phyloP scores from a whole-genome alignment of 2,888 invertebrate species.

The Galerucella pusilla region DNA sequence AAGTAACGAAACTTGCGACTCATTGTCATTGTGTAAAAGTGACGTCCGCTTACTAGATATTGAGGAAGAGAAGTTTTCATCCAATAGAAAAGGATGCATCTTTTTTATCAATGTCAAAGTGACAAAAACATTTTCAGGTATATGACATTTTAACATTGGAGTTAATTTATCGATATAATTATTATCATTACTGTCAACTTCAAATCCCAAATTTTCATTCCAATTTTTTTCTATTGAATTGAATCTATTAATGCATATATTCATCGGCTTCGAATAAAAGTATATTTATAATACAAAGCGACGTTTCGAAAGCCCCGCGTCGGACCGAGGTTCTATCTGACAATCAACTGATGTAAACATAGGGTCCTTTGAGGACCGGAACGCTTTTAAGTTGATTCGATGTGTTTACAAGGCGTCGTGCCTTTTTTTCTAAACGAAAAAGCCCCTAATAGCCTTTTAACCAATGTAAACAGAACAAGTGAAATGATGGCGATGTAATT shows the following conservation, averaged over 20 bases:
- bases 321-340: slow-evolving; percentile 25
- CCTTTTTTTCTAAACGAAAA: slow-evolving; percentile 18
- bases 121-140: too few species aligned
- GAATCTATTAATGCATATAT: not conserved
- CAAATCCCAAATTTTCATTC: too few species aligned
- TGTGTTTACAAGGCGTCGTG: slow-evolving; percentile 26
- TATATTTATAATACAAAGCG: not conserved
- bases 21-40: too few species aligned
- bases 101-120: too few species aligned
- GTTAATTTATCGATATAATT: too few species aligned
- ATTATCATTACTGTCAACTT: too few species aligned
- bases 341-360: slow-evolving; percentile 43
- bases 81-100: too few species aligned
- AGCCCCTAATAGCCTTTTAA: slow-evolving; percentile 56
- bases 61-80: too few species aligned
- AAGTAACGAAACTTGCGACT: too few species aligned
- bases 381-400: slow-evolving; percentile 41
- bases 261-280: not conserved
- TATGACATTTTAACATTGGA: too few species aligned
- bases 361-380: slow-evolving; percentile 40
- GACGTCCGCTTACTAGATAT: too few species aligned
- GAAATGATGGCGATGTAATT: slow-evolving; percentile 54
- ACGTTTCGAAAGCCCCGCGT: not conserved
- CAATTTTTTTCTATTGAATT: too few species aligned
- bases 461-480: slow-evolving; percentile 57